These are phyloP conservation scores for Chrysaora quinquecirrha DNA, from an alignment of 30 jellyfish, hydroid and myxozoan genomes.

Conservation along the genomic window DNA sequence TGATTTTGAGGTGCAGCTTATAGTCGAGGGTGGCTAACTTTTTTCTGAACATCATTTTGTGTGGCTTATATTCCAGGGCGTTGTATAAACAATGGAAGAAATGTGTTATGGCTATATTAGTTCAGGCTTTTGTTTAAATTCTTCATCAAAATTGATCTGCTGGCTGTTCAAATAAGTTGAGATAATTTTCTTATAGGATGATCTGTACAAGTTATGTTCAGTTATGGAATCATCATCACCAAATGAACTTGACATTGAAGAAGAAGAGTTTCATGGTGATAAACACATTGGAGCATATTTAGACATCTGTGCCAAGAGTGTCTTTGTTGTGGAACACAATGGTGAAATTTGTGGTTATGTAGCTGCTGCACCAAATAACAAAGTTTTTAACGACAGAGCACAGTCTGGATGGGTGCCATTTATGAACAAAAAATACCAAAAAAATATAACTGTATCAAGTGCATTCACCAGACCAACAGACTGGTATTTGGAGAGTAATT, in stretches of 20 bases:
- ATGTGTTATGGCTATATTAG: no score
- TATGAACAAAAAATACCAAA: constrained; percentile 26
- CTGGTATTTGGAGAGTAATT: constrained; percentile 68
- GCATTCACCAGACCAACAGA: constrained; percentile 54
- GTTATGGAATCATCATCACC: constrained; percentile 27
- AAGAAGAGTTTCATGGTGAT: constrained; percentile 50
- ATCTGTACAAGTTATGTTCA: constrained; percentile 57
- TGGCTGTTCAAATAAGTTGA: no score
- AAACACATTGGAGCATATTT: constrained; percentile 63
- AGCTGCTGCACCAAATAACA: constrained; percentile 91
- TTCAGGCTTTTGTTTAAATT: no score
- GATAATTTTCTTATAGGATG: constrained; percentile 49
- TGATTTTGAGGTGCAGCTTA: no score
- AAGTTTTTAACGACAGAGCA: constrained; percentile 59
- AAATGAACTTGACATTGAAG: constrained; percentile 17
- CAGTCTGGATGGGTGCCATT: constrained; percentile 45
- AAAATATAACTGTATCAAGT: not conserved
- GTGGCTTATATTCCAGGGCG: no score
- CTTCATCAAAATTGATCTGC: no score
- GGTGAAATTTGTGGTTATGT: constrained; percentile 89
- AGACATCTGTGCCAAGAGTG: constrained; percentile 67
- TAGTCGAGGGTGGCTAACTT: no score
- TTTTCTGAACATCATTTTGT: no score
- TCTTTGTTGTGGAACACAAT: constrained; percentile 82
- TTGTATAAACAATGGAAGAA: no score